These are phyloP conservation scores for Edolisoma coerulescens DNA, from an alignment of 2,113 vertebrate species.

Conservation along the genomic window DNA sequence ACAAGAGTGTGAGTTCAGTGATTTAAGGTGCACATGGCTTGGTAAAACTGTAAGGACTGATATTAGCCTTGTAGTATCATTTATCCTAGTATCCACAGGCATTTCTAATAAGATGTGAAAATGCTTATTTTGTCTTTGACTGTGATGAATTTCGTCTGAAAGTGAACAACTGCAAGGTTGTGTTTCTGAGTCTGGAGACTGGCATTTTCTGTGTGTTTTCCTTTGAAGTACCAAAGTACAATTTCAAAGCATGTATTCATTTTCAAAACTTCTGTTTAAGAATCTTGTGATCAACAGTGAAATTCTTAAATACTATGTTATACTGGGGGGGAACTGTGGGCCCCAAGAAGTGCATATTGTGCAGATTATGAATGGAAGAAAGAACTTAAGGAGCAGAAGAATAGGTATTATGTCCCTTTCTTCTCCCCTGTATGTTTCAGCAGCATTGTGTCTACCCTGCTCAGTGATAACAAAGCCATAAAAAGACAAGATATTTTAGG, in stretches of 20 bases:
- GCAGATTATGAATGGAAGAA: not conserved
- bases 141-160: not conserved
- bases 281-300: not conserved
- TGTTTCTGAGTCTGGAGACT: not conserved
- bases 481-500: not conserved
- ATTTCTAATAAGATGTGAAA: not conserved
- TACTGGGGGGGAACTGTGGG: not conserved
- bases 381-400: not conserved
- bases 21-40: not conserved
- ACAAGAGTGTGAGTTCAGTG: not conserved
- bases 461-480: not conserved
- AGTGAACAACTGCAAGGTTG: not conserved
- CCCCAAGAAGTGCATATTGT: not conserved
- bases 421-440: not conserved
- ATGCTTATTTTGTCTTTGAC: not conserved
- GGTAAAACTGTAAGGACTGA: not conserved
- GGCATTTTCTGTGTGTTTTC: not conserved
- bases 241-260: not conserved
- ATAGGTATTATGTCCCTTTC: not conserved
- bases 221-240: not conserved
- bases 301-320: not conserved
- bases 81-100: not conserved
- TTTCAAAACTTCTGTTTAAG: not conserved
- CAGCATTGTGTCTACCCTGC: fast-evolving
- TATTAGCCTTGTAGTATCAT: not conserved